phyloP scores from a whole-genome alignment of 2,888 invertebrate species.

The Lycocerus yunnanus region DNA sequence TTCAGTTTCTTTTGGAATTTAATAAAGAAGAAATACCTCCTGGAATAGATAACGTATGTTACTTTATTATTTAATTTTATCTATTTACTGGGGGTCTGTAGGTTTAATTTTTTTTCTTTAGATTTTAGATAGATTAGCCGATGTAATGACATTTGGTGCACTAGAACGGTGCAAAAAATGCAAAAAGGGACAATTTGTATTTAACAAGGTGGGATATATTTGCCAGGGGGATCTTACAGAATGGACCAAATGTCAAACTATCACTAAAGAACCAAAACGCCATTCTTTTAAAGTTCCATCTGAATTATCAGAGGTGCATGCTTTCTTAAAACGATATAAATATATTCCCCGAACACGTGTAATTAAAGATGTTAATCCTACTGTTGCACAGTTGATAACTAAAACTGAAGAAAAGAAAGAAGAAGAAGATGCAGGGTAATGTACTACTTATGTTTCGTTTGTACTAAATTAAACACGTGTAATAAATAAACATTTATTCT shows the following conservation, averaged over 20 bases:
- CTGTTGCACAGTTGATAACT: constrained; percentile 55
- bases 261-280: constrained; percentile 74
- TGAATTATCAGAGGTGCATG: constrained; percentile 60
- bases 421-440: constrained; percentile 48
- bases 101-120: constrained; percentile 47
- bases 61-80: neutral
- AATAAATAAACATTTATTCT: no score
- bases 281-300: constrained; percentile 70
- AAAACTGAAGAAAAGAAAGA: constrained; percentile 60
- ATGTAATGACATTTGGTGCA: constrained; percentile 88
- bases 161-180: constrained; percentile 80
- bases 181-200: constrained; percentile 70
- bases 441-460: no score
- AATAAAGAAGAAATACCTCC: constrained; percentile 74
- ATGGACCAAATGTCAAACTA: constrained; percentile 85
- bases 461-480: no score
- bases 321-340: constrained; percentile 67
- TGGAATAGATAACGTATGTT: constrained; percentile 69
- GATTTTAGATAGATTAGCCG: constrained; percentile 78
- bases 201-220: constrained; percentile 76
- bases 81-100: neutral
- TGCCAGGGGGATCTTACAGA: constrained; percentile 78
- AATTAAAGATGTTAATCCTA: constrained; percentile 61
- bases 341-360: constrained; percentile 62
- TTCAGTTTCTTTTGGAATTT: constrained; percentile 66